Evolutionary conservation across 1,140 invertebrate genomes (phyloP).

Genomic region (Pomacea maculata): DNA sequence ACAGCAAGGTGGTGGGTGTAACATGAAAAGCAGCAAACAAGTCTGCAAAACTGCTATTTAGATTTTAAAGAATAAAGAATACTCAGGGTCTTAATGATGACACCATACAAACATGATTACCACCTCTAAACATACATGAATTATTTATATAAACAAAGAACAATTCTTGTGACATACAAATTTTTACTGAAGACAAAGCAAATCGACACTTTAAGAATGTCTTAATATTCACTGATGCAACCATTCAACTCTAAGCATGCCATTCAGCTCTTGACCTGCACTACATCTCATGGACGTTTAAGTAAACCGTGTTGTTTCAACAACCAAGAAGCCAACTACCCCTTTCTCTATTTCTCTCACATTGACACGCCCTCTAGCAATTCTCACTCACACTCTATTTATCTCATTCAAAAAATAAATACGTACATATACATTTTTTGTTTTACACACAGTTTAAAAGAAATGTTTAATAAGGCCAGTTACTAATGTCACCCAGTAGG

Average conservation of each 20-base stretch:
- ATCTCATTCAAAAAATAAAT: neutral
- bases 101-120: too few species aligned
- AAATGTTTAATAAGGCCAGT: slow-evolving; percentile 66
- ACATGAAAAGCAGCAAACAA: too few species aligned
- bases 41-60: too few species aligned
- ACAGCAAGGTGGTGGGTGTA: too few species aligned
- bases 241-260: neutral
- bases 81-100: too few species aligned
- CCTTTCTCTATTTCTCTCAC: neutral
- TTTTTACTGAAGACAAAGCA: neutral
- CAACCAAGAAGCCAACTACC: neutral
- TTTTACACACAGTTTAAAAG: slow-evolving; percentile 51
- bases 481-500: slow-evolving; percentile 67
- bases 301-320: neutral
- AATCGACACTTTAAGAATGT: neutral
- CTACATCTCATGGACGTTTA: neutral
- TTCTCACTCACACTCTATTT: neutral
- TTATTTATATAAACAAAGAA: too few species aligned
- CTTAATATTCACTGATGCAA: neutral
- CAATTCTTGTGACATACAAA: too few species aligned
- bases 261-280: neutral
- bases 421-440: neutral
- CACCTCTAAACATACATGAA: too few species aligned
- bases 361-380: neutral
- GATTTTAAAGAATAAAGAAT: too few species aligned